Conservation (phyloP, 2,888 invertebrate species). For the Platerodrilus igneus region DNA sequence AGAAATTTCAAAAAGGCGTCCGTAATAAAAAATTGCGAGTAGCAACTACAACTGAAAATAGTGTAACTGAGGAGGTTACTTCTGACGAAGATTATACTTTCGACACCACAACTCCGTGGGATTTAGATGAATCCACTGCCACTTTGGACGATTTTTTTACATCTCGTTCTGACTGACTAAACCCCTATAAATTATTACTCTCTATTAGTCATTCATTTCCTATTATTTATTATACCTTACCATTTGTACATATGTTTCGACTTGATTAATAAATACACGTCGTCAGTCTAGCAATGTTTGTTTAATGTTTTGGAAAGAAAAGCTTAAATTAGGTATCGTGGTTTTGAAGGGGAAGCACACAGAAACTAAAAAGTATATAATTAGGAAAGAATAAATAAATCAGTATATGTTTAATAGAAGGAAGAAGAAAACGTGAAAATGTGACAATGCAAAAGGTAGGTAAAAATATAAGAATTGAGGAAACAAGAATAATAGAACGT, state of each 20-base stretch:
- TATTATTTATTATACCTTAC: conserved; percentile 49
- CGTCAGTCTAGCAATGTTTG: conserved; percentile 24
- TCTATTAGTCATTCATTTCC: conserved; percentile 45
- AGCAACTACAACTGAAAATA: conserved; percentile 14
- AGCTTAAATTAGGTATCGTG: no score
- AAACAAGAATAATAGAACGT: no score
- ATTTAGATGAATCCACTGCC: conserved; percentile 45
- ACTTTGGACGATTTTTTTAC: conserved; percentile 34
- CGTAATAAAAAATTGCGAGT: conserved; percentile 49
- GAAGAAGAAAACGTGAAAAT: no score
- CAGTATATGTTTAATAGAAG: no score
- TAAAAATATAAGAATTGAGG: no score
- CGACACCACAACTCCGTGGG: conserved; percentile 44
- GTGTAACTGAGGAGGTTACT: conserved; percentile 44
- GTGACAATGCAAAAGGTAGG: no score
- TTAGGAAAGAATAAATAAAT: no score
- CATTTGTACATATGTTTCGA: conserved; percentile 44
- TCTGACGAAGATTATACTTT: conserved; percentile 46
- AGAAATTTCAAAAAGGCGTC: conserved; percentile 47
- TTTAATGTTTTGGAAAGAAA: neutral
- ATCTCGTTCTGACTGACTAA: conserved; percentile 43
- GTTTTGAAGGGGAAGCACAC: no score
- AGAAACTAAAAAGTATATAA: no score
- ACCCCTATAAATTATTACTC: conserved; percentile 19
- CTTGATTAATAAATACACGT: conserved; percentile 43